Evolutionary conservation across 23 tunicate species (phyloP), one percentile per base, ranked within the genome.

Genomic region (Ciona savignyi): DNA sequence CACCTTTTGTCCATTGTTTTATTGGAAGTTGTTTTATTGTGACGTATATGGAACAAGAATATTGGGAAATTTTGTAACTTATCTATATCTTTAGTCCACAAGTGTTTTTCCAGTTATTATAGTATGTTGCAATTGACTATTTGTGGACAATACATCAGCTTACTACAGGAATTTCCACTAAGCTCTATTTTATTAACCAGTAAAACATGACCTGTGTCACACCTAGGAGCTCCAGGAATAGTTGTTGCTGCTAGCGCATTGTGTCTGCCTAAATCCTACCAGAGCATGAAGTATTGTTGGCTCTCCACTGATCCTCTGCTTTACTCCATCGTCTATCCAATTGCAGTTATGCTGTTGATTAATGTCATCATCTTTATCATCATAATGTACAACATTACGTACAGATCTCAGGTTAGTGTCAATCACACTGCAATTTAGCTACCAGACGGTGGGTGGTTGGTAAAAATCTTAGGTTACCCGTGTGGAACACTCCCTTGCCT

Each of bases 271-370:
- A 1, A 9, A 1, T 51, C 19, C 25, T 91, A 91, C 68, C 75
- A 74, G 24, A 91, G 91, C 60, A 74, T 75, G 62, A 72, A 75
- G 66, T 91, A 80, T 67, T 91, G 97, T 35, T 91, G 97, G 97
- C 34, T 91, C n/a, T 9, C 80, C 33, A 31, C 23, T 6, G 67
- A 66, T 31, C 63, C 76, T 28, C 70, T 91, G 23, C 51, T 85
- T 1, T 80, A 70, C 27, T 84, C 91, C 0, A 60, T 91, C 4
- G 84, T 91, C n/a, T 75, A 83, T 65, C 97, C 97, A 25, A 71
- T 91, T 9, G 91, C 80, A 15, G 22, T 85, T 0, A 70, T 91
- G 23, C 80, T 91, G 27, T 22, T 67, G 29, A 72, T 76, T 29
- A 91, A 91, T 32, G 4, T 73, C 22, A 25, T 75, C 15, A 77